These are phyloP conservation scores for Dicranocentrus wangi DNA, from an alignment of 2,888 invertebrate species.

Conservation along the genomic window DNA sequence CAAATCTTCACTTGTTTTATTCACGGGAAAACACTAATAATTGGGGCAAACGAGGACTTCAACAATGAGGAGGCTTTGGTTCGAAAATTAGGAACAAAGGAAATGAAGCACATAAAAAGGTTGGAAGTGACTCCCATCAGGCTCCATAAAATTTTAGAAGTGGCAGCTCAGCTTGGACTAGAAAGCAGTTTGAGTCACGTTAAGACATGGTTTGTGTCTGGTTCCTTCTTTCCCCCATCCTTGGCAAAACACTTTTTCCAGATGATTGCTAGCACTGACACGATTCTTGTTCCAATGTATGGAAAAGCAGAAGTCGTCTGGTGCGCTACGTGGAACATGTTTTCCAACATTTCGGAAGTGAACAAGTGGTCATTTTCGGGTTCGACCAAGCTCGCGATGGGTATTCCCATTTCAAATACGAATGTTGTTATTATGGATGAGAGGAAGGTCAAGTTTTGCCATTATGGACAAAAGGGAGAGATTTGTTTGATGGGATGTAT, in stretches of 20 bases:
- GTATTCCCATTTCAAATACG: conserved; percentile 17
- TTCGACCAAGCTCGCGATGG: not conserved
- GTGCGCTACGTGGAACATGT: conserved; percentile 34
- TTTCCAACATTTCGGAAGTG: conserved; percentile 20
- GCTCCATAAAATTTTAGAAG: conserved; percentile 17
- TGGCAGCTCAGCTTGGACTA: conserved; percentile 3
- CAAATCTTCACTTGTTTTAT: conserved; percentile 48
- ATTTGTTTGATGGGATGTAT: conserved; percentile 29
- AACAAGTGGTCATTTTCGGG: not conserved
- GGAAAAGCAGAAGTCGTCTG: conserved; percentile 34
- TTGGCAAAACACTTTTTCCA: conserved; percentile 37
- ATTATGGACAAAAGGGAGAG: conserved; percentile 24
- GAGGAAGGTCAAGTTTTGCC: conserved; percentile 1
- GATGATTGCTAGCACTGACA: not conserved
- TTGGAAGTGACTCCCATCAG: conserved; percentile 27
- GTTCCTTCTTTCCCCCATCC: not conserved
- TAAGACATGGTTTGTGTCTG: conserved; percentile 28
- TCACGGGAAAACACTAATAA: conserved; percentile 26
- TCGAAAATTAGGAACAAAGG: not conserved
- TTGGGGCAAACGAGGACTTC: conserved; percentile 36
- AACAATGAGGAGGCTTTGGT: conserved; percentile 10
- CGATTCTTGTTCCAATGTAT: conserved; percentile 26
- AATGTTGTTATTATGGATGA: conserved; percentile 27
- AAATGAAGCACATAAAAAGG: conserved; percentile 4
- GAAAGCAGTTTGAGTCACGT: conserved; percentile 5